Evolutionary conservation across 1,140 invertebrate genomes (phyloP).

Genomic region (Maniola jurtina): DNA sequence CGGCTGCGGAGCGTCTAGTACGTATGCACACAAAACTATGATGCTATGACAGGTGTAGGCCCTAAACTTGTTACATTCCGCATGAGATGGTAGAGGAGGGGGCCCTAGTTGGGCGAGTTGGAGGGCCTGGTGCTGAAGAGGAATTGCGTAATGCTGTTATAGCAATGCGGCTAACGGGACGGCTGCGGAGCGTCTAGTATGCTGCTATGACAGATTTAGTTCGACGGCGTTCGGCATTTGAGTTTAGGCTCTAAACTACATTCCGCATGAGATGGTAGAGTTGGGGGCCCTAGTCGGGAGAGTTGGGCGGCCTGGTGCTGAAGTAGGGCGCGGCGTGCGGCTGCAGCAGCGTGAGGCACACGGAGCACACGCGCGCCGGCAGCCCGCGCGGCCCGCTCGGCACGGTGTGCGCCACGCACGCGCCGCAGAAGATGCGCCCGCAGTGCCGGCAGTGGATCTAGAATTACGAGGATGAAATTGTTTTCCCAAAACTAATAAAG

Average conservation of each 20-base stretch:
- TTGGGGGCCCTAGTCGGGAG: slow-evolving; percentile 72
- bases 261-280: background rate
- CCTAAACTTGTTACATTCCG: background rate
- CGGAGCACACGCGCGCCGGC: slow-evolving; percentile 94
- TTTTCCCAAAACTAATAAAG: background rate
- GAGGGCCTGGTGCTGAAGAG: slow-evolving; percentile 44
- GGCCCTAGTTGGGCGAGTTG: too few relatives aligned
- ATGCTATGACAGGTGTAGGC: too few relatives aligned
- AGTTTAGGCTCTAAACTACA: too few relatives aligned
- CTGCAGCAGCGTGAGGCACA: slow-evolving; percentile 97
- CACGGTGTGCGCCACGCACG: slow-evolving; percentile 91
- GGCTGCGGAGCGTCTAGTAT: too few relatives aligned
- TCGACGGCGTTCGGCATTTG: too few relatives aligned
- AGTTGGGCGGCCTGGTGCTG: slow-evolving; percentile 89
- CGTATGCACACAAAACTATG: too few relatives aligned
- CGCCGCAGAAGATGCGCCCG: slow-evolving; percentile 95
- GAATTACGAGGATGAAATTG: background rate
- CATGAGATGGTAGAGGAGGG: too few relatives aligned
- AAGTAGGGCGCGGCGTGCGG: slow-evolving; percentile 96
- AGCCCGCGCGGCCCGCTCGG: slow-evolving; percentile 91
- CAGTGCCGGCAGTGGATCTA: slow-evolving; percentile 96
- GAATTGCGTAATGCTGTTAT: too few relatives aligned
- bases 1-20: too few relatives aligned
- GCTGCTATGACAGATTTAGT: too few relatives aligned
- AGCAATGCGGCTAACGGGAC: too few relatives aligned